Evolutionary conservation across 2,113 vertebrate genomes (phyloP).

Genomic region (Ciconia maguari): DNA sequence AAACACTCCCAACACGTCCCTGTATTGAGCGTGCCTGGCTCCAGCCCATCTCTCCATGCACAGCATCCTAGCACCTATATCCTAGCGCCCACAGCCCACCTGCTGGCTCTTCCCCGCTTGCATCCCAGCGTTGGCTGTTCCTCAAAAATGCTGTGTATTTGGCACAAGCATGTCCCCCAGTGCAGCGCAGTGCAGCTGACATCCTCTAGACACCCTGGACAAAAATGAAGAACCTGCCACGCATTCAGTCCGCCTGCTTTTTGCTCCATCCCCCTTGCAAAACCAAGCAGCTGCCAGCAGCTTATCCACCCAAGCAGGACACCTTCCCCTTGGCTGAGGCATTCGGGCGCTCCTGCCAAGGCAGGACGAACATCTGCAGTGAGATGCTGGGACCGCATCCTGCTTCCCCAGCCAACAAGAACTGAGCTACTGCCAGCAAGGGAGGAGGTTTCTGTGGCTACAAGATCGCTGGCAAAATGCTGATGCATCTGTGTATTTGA

Average conservation of each 20-base stretch:
- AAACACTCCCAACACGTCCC: neutral
- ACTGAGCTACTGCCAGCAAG: neutral
- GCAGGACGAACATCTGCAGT: neutral
- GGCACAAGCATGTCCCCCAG: neutral
- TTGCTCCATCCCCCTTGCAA: neutral
- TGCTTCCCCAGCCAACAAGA: neutral
- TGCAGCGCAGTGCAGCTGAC: neutral
- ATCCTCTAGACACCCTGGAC: neutral
- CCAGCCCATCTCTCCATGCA: neutral
- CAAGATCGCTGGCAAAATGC: neutral
- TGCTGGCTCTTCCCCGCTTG: neutral
- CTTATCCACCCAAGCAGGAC: neutral
- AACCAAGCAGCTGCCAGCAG: neutral
- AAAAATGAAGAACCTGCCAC: neutral
- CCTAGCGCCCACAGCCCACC: neutral
- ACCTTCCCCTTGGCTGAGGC: neutral
- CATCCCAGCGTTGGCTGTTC: neutral
- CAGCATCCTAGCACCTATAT: neutral
- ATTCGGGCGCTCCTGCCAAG: neutral
- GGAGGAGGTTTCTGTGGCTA: neutral
- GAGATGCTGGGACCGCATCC: neutral
- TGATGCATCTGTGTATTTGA: neutral
- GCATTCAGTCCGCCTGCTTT: fast-evolving
- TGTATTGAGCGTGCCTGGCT: fast-evolving
- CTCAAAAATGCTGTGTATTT: neutral